A percentile compares a stretch with the other conserved stretches of the same genome.
These are phyloP conservation scores for Patella ulyssiponensis DNA, from an alignment of 2,888 invertebrate species.

Conservation along the genomic window DNA sequence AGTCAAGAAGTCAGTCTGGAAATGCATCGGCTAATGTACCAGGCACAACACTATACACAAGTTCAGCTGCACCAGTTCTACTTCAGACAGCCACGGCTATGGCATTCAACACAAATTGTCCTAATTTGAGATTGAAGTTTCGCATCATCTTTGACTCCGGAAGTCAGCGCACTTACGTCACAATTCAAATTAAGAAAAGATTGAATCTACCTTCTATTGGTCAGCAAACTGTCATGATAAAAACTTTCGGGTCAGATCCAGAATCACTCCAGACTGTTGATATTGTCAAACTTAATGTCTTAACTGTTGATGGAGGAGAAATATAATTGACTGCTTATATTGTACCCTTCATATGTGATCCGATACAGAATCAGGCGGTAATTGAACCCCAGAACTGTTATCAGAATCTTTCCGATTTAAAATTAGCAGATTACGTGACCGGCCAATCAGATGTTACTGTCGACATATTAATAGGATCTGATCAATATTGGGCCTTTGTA, in stretches of 20 bases:
- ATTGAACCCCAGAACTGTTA: not conserved
- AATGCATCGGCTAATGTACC: too few species aligned
- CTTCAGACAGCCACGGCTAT: not conserved
- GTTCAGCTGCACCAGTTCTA: not conserved
- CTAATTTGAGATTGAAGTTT: not conserved
- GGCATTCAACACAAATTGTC: not conserved
- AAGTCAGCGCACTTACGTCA: not conserved
- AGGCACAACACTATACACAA: not conserved
- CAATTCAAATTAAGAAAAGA: not conserved
- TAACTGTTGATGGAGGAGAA: not conserved
- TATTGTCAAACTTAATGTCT: not conserved
- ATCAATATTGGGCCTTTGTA: not conserved
- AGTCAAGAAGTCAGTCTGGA: too few species aligned
- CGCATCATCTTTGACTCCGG: not conserved
- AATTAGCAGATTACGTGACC: not conserved
- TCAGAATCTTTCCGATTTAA: not conserved
- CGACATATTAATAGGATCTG: conserved; percentile 1
- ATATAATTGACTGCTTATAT: not conserved
- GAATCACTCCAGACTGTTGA: not conserved
- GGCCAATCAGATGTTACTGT: not conserved
- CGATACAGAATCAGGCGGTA: not conserved
- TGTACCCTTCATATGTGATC: not conserved
- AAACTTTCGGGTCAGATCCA: not conserved
- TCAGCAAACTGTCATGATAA: not conserved
- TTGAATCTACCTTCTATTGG: not conserved